Percentiles rank a stretch among this genome's conserved stretches.
phyloP scores from a whole-genome alignment of 1,140 invertebrate genomes.

The Ceratina japonica region DNA sequence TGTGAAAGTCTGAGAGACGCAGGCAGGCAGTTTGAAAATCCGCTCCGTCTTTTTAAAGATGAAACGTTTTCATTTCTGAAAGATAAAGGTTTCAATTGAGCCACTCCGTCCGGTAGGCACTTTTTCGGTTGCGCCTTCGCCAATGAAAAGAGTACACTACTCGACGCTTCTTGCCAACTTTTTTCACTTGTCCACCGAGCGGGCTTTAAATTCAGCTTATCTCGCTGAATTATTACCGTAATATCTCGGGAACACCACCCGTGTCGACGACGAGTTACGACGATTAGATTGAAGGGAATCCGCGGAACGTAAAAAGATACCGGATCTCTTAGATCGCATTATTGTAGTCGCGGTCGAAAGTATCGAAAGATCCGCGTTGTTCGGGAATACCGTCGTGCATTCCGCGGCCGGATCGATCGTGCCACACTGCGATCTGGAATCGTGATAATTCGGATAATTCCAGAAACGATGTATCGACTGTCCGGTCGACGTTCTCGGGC shows the following conservation, averaged over 20 bases:
- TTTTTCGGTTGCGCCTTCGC: background rate
- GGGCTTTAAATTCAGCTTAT: conserved; percentile 18
- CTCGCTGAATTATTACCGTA: background rate
- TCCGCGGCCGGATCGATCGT: conserved; percentile 5
- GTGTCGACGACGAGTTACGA: background rate
- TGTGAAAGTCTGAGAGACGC: background rate
- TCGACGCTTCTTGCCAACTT: conserved; percentile 22
- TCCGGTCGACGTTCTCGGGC: background rate
- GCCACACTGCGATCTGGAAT: conserved; percentile 11
- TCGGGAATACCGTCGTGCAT: conserved; percentile 22
- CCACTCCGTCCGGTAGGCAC: background rate
- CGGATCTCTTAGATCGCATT: too few species aligned
- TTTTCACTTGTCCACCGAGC: background rate
- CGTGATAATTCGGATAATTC: conserved; percentile 32
- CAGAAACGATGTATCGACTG: background rate
- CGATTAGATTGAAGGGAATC: background rate
- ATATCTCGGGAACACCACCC: background rate
- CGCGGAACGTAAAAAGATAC: background rate
- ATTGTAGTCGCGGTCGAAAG: background rate
- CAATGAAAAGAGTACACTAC: background rate
- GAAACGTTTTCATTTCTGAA: background rate
- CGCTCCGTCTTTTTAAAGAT: background rate
- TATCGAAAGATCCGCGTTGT: conserved; percentile 4
- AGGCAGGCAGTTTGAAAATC: background rate
- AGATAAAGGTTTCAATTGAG: conserved; percentile 8